Base-by-base conservation (phyloP, 2,888 invertebrate species). In the Microchrysa polita region DNA sequence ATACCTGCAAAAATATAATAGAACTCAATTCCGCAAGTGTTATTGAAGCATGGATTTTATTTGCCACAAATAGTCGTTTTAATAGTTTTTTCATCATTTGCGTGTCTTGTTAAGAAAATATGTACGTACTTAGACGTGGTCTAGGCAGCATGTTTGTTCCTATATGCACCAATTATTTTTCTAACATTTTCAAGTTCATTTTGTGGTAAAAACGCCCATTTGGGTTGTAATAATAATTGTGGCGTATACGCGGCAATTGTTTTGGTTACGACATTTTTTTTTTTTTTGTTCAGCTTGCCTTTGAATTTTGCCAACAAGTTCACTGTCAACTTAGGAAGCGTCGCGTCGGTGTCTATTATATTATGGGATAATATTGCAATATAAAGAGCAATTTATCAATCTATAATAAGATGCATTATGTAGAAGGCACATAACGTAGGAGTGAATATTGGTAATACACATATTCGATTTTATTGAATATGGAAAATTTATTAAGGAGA, bases 11-110 rank as follows among this genome's bases (percentile, higher is more conserved):
- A 10, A 22, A 16, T 2, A 42, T 34, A 23, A 40, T 61, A 61
- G 5, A 14, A 61, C n/a, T 40, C 7, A 61, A 23, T 40, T 23
- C n/a, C 16, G n/a, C 59, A 59, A 59, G 61, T 61, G 23, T 61
- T 61, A 61, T 61, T 61, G 61, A 61, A 61, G 61, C 40, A 40
- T 61, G 61, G 40, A 61, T 61, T n/a, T n/a, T 23, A 61, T 61
- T 59, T 55, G 18, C 27, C 27, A 34, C 27, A 16, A 7, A 9
- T 7, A 9, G 9, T 55, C 18, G 9, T 55, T 55, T 18, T 55
- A n/a, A n/a, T n/a, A 10, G 5, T 57, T 18, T 57, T 57, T 57
- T 57, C 10, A 53, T 53, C n/a, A n/a, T 18, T 55, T 2, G 18
- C 27, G 27, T 34, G 27, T 34, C 7, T 34, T 7, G 7, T 34